A percentile compares a stretch with the other conserved stretches of the same genome.
Evolutionary conservation across 1,140 invertebrate genomes (phyloP).

Genomic region (Diachasmimorpha longicaudata): DNA sequence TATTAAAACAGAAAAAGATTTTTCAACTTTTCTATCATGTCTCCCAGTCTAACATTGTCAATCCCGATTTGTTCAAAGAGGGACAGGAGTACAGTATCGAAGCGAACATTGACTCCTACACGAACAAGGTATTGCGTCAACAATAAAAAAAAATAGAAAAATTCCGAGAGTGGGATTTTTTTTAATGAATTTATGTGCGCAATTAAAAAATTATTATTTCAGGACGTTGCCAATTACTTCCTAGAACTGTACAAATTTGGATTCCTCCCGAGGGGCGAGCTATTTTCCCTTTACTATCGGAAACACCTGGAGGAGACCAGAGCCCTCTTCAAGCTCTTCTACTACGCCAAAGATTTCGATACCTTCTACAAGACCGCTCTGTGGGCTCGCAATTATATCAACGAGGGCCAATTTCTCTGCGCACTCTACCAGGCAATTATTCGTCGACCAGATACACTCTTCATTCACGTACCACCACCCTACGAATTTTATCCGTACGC

Average conservation of each 20-base stretch:
- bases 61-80: slow-evolving; percentile 58
- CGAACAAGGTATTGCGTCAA: slow-evolving; percentile 40
- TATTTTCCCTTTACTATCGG: slow-evolving; percentile 64
- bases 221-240: slow-evolving; percentile 51
- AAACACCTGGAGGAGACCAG: slow-evolving; percentile 63
- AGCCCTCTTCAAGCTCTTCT: slow-evolving; percentile 66
- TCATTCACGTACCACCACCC: slow-evolving; percentile 66
- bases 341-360: slow-evolving; percentile 69
- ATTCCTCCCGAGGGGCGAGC: slow-evolving; percentile 62
- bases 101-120: slow-evolving; percentile 62
- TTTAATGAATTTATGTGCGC: no score
- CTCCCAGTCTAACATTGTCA: slow-evolving; percentile 63
- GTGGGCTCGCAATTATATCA: slow-evolving; percentile 67
- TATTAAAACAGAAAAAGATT: slow-evolving; percentile 67
- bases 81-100: slow-evolving; percentile 66
- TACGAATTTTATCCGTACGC: slow-evolving; percentile 71
- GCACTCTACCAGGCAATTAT: slow-evolving; percentile 67
- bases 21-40: slow-evolving; percentile 69
- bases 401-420: slow-evolving; percentile 68
- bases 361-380: slow-evolving; percentile 70
- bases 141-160: neutral
- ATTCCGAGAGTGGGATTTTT: no score
- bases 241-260: slow-evolving; percentile 49
- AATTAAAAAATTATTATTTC: slow-evolving; percentile 17
- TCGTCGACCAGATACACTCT: slow-evolving; percentile 66